A percentile compares a stretch with the other conserved stretches of the same genome.
phyloP scores from a whole-genome alignment of 2,113 vertebrate species.

The Dipodomys ordii region DNA sequence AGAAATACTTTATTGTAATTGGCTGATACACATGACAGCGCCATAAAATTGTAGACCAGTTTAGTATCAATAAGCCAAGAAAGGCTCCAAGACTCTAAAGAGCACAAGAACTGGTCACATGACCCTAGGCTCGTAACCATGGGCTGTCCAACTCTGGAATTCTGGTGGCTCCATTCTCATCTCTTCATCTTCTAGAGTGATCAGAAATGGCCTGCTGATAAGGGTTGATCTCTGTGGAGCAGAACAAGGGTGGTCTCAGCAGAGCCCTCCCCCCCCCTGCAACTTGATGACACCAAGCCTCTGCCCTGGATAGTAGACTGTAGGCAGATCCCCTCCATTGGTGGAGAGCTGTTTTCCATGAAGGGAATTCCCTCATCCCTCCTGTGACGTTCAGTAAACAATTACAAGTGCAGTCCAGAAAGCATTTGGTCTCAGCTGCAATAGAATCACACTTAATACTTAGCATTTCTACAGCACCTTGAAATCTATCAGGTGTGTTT shows the following conservation, averaged over 20 bases:
- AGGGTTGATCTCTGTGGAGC: not conserved
- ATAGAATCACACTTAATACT: constrained; percentile 60
- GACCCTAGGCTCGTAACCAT: not conserved
- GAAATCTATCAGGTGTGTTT: not conserved
- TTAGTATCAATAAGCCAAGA: constrained; percentile 7
- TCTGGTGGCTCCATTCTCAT: not conserved
- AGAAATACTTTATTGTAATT: not conserved
- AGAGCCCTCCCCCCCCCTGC: not conserved
- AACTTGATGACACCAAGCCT: not conserved
- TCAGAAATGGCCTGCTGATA: not conserved
- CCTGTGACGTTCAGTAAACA: constrained; percentile 18
- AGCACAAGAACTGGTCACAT: not conserved
- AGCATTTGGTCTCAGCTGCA: constrained; percentile 43
- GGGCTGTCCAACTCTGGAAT: not conserved
- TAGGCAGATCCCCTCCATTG: not conserved
- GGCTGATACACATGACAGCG: not conserved
- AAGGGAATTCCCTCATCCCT: constrained; percentile 29
- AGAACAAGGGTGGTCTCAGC: too few species aligned
- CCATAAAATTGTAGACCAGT: constrained; percentile 29
- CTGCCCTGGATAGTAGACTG: not conserved
- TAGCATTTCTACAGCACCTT: constrained; percentile 38
- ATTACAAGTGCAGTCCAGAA: not conserved
- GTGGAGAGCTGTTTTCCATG: not conserved
- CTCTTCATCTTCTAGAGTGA: not conserved
- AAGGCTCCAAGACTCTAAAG: not conserved